These are phyloP conservation scores for Romanogobio albipinnatus DNA, from an alignment of 2,113 vertebrate species.

Conservation along the genomic window DNA sequence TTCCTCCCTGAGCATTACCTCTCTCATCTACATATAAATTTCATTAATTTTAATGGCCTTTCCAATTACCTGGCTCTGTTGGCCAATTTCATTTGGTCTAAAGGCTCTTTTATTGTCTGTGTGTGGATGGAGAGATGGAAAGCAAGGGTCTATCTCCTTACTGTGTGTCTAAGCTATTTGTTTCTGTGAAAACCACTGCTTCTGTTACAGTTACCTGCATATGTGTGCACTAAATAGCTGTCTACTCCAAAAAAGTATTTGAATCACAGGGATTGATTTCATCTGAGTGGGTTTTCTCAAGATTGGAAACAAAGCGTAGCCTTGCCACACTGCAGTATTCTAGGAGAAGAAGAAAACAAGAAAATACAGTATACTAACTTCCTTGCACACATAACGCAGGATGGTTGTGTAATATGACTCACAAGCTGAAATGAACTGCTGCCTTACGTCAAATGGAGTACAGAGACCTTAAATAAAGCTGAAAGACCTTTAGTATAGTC, in stretches of 20 bases:
- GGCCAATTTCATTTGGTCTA: conserved; percentile 37
- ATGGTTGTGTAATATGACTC: conserved; percentile 15
- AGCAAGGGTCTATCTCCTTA: background rate
- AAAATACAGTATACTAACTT: background rate
- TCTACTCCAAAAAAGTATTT: conserved; percentile 1
- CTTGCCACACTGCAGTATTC: background rate
- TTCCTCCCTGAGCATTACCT: conserved; percentile 28
- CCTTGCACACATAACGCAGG: conserved; percentile 4
- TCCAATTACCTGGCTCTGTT: conserved; percentile 53
- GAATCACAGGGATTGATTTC: conserved; percentile 5
- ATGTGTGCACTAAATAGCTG: conserved; percentile 7
- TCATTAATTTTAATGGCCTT: conserved; percentile 56
- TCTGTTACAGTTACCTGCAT: background rate
- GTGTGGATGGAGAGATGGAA: conserved; percentile 7
- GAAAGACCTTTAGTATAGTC: background rate
- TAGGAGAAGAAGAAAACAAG: background rate
- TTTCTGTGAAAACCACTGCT: background rate
- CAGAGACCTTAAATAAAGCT: background rate
- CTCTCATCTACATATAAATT: conserved; percentile 54
- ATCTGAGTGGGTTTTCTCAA: conserved; percentile 19
- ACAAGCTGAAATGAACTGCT: background rate
- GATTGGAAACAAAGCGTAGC: conserved; percentile 7
- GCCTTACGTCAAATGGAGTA: background rate
- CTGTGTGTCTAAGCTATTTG: background rate
- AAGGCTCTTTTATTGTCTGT: conserved; percentile 13